A percentile compares a stretch with the other conserved stretches of the same genome.
Conservation (phyloP, 2,113 vertebrate species). For the Macaca fascicularis region DNA sequence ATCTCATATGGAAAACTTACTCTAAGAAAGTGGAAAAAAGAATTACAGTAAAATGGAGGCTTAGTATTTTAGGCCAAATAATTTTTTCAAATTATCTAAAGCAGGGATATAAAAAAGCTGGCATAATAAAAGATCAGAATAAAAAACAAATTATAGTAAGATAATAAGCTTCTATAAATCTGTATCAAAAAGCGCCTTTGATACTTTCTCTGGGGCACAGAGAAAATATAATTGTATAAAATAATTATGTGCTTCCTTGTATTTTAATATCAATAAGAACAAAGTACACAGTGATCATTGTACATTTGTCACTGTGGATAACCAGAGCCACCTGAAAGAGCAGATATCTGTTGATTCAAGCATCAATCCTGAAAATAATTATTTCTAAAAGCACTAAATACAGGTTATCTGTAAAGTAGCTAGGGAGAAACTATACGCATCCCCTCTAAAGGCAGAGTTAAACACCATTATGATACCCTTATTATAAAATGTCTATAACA, state of each 20-base stretch:
- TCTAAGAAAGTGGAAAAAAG: not conserved
- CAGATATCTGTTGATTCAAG: not conserved
- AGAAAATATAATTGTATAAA: not conserved
- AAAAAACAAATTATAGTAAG: not conserved
- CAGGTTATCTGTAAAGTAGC: not conserved
- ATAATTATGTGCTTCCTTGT: not conserved
- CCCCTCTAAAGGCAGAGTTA: not conserved
- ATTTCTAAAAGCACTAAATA: slow-evolving; percentile 9
- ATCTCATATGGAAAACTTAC: not conserved
- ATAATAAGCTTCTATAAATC: not conserved
- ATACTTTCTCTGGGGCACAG: not conserved
- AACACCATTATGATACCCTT: not conserved
- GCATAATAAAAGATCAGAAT: not conserved
- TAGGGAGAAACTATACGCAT: not conserved
- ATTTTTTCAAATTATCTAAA: not conserved
- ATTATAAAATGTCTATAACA: not conserved
- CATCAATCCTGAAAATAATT: not conserved
- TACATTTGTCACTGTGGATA: not conserved
- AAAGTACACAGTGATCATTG: not conserved
- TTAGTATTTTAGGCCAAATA: not conserved
- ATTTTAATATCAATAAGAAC: slow-evolving; percentile 11
- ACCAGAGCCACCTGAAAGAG: not conserved
- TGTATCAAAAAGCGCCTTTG: not conserved
- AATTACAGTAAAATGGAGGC: not conserved
- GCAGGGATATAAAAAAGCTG: not conserved